Conservation (phyloP, 2,113 vertebrate species). For the Oostethus manadensis region DNA sequence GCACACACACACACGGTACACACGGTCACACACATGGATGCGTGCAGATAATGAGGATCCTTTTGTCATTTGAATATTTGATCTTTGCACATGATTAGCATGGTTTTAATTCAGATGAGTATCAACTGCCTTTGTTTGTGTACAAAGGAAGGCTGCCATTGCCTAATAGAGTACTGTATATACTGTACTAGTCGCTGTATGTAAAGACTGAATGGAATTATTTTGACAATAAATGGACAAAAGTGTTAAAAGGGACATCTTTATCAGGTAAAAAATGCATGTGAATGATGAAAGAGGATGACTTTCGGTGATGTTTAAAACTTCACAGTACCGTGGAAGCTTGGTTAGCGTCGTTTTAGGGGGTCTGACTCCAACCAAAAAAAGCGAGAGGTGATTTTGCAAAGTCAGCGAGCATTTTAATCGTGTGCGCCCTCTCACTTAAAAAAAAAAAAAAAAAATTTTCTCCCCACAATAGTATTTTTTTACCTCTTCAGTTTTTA, state of each 20-base stretch:
- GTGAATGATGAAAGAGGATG: background rate
- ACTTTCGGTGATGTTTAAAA: too few relatives aligned
- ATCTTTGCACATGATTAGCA: slow-evolving; percentile 67
- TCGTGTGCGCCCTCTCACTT: too few relatives aligned
- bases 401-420: too few relatives aligned
- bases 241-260: background rate
- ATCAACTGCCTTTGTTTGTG: slow-evolving; percentile 42
- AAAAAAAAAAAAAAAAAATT: too few relatives aligned
- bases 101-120: slow-evolving; percentile 51
- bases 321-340: too few relatives aligned
- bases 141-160: slow-evolving; percentile 52
- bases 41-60: slow-evolving; percentile 65
- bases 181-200: background rate
- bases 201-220: background rate
- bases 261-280: slow-evolving; percentile 4
- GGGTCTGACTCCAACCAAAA: too few relatives aligned
- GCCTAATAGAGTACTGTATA: slow-evolving; percentile 9
- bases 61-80: slow-evolving; percentile 74
- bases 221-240: background rate
- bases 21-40: slow-evolving; percentile 25
- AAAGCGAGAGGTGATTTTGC: too few relatives aligned
- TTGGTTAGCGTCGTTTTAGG: too few relatives aligned
- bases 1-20: slow-evolving; percentile 4
- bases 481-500: too few relatives aligned
- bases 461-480: too few relatives aligned